phyloP scores from a whole-genome alignment of 2,888 invertebrate genomes.

The Caradrina clavipalpis region DNA sequence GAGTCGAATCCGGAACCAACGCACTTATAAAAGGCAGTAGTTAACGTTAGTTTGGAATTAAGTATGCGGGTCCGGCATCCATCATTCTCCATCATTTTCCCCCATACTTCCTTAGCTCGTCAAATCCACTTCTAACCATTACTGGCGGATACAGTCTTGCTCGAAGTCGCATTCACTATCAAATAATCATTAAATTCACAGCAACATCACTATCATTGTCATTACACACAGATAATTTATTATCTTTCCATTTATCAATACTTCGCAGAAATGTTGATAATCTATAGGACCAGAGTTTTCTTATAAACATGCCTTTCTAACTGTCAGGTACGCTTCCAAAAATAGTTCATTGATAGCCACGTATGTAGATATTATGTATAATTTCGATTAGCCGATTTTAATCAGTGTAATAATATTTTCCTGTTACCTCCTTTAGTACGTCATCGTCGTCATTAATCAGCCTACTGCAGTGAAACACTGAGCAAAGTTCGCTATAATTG shows the following conservation, averaged over 20 bases:
- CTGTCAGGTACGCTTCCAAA: conserved; percentile 4
- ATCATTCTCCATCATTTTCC: neutral
- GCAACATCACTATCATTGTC: conserved; percentile 20
- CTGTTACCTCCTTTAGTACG: conserved; percentile 9
- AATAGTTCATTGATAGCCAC: conserved; percentile 9
- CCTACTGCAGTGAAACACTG: neutral
- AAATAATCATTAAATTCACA: conserved; percentile 19
- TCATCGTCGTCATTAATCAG: neutral
- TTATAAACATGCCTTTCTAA: conserved; percentile 7
- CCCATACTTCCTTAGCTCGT: neutral
- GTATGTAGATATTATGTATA: neutral
- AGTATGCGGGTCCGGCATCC: too few relatives aligned
- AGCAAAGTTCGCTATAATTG: neutral
- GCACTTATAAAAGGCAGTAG: too few relatives aligned
- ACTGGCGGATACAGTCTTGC: too few relatives aligned
- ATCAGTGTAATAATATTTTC: conserved; percentile 21
- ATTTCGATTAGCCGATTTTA: neutral
- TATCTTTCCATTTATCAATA: conserved; percentile 52
- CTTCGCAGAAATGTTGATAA: conserved; percentile 31
- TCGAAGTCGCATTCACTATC: neutral
- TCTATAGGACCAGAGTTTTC: conserved; percentile 18
- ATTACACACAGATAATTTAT: conserved; percentile 16
- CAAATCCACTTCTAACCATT: too few relatives aligned
- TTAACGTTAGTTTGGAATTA: too few relatives aligned
- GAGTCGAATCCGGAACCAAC: too few relatives aligned